Base-by-base conservation (phyloP, 2,797 vertebrate species). In the Emys orbicularis region DNA sequence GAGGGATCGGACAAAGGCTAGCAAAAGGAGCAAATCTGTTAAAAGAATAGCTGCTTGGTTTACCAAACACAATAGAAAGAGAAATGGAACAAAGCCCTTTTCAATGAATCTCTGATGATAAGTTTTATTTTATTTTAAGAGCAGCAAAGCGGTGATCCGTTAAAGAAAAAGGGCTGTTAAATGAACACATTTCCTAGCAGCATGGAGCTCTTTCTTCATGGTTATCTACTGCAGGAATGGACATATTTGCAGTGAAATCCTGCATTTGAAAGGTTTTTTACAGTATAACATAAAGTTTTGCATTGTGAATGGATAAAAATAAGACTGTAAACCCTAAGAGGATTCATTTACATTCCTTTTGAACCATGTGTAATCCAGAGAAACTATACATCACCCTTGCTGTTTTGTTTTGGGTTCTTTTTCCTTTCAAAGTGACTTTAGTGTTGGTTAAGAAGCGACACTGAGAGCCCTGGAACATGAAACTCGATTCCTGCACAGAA, bases 251-350 rank as follows among this genome's bases (percentile, higher is more conserved):
- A 85, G 80, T 49, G 72, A 82, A 91, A 94, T 79, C 65, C 79
- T 81, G 57, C 41, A 37, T 93, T 90, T 90, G 82, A 82, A 81
- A 93, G 84, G 15, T 89, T 91, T 54, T 90, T 87, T 96, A 84
- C 85, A 82, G 19, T 72, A 65, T 19, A 87, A 19, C n/a, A 83
- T 80, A 52, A 61, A 90, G 53, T 52, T 91, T 95, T 92, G 79
- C 50, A 59, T 95, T 94, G 81, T 93, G 81, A 56, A 96, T 65
- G 83, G 50, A 74, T 92, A 93, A 86, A 88, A 92, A 87, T 41
- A 76, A 79, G 47, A 59, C 90, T 50, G 89, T 54, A 94, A 95
- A 83, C 8, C 15, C 29, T 5, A 1, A 83, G 25, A 25, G 41
- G 80, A 47, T 89, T 90, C 16, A 53, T 92, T n/a, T 81, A 53